A percentile compares a stretch with the other conserved stretches of the same genome.
Conservation (phyloP, 2,797 vertebrate genomes). For the Sebastes hubbsi region DNA sequence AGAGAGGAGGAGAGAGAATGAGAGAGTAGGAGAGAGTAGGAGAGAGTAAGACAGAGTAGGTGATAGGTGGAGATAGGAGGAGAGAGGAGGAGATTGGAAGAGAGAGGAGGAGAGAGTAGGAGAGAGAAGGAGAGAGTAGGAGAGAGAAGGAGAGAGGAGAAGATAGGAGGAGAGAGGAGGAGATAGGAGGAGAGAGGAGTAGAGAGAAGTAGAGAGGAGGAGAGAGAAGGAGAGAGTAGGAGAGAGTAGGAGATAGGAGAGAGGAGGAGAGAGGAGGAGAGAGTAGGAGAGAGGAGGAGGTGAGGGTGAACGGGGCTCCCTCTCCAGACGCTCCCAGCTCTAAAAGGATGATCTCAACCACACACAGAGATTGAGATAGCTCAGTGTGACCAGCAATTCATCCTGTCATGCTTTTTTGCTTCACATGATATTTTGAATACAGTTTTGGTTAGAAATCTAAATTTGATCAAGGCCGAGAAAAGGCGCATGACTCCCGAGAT, state of each 20-base stretch:
- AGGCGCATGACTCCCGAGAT: slow-evolving; percentile 13
- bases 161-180: slow-evolving; percentile 4
- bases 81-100: rapidly evolving
- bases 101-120: too few species aligned
- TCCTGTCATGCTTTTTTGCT: slow-evolving; percentile 20
- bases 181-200: background rate
- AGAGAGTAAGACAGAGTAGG: rapidly evolving
- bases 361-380: background rate
- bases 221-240: rapidly evolving
- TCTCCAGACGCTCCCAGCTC: slow-evolving; percentile 5
- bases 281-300: background rate
- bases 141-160: rapidly evolving
- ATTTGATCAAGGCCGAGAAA: slow-evolving; percentile 4
- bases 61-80: rapidly evolving
- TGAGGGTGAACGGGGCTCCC: slow-evolving; percentile 16
- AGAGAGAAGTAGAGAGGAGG: rapidly evolving
- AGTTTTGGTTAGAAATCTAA: slow-evolving; percentile 13
- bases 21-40: too few species aligned
- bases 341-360: background rate
- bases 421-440: slow-evolving; percentile 32
- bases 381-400: background rate
- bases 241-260: rapidly evolving
- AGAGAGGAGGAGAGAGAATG: too few species aligned
- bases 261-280: background rate
- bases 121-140: too few species aligned